phyloP scores from a whole-genome alignment of 2,797 vertebrate genomes.

The Betta splendens region DNA sequence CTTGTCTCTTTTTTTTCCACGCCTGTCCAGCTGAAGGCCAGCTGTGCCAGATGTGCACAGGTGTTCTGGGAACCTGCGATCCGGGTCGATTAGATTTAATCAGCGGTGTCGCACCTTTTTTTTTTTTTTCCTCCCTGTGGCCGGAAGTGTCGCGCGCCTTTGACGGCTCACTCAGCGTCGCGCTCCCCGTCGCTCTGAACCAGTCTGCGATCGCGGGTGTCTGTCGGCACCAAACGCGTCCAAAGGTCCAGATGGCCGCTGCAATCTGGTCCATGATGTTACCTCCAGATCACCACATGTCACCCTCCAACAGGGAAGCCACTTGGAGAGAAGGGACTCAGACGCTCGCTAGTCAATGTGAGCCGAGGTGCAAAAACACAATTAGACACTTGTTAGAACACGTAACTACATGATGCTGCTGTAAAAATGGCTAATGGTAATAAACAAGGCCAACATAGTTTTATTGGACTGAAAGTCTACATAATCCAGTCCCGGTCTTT shows the following conservation, averaged over 20 bases:
- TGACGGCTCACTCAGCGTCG: constrained; percentile 61
- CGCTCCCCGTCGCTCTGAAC: constrained; percentile 42
- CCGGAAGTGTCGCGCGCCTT: neutral
- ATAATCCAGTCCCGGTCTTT: constrained; percentile 1
- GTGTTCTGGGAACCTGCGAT: neutral
- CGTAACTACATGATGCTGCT: constrained; percentile 8
- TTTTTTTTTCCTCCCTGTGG: constrained; percentile 6
- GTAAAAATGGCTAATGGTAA: constrained; percentile 20
- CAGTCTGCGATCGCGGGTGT: constrained; percentile 57
- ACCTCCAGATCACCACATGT: constrained; percentile 81
- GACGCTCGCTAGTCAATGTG: constrained; percentile 4
- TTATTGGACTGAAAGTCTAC: neutral
- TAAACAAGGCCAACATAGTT: constrained; percentile 5
- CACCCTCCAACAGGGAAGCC: constrained; percentile 47
- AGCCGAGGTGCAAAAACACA: too few relatives aligned
- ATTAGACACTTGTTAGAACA: too few relatives aligned
- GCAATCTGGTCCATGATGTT: constrained; percentile 82
- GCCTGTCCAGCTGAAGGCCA: constrained; percentile 47
- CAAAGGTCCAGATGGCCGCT: constrained; percentile 88
- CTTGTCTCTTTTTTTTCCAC: constrained; percentile 25
- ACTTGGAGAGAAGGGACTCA: constrained; percentile 18
- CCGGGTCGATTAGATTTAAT: neutral
- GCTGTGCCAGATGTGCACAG: constrained; percentile 18
- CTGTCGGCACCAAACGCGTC: constrained; percentile 63
- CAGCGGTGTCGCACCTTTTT: neutral